Conservation (phyloP, 2,888 invertebrate species). For the Beris morrisii region DNA sequence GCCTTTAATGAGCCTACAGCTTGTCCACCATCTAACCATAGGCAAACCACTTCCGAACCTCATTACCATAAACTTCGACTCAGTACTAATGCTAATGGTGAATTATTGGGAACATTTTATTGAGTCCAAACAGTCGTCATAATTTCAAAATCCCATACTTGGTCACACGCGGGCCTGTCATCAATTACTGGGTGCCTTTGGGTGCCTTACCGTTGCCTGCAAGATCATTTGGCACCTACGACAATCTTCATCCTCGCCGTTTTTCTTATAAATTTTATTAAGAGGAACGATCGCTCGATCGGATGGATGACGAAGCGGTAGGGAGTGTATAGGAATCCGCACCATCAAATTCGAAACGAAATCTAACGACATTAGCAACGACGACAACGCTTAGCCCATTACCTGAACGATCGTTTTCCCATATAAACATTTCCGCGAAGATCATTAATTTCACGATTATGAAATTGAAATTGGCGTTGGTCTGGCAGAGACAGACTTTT, state of each 20-base stretch:
- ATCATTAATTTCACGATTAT: conserved; percentile 26
- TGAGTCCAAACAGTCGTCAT: conserved; percentile 2
- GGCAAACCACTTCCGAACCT: too few species aligned
- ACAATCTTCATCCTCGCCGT: not conserved
- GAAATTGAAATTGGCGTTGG: conserved; percentile 23
- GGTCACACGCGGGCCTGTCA: not conserved
- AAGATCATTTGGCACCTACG: conserved; percentile 9
- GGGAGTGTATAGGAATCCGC: not conserved
- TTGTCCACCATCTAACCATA: too few species aligned
- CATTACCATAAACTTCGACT: too few species aligned
- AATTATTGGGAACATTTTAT: not conserved
- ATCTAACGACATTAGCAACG: not conserved
- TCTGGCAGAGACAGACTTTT: not conserved
- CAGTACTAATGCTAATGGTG: conserved; percentile 2
- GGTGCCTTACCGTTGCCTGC: not conserved
- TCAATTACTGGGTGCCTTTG: not conserved
- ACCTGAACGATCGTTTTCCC: conserved; percentile 10
- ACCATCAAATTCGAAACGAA: not conserved
- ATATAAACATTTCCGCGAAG: conserved; percentile 3
- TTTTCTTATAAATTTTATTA: conserved; percentile 10
- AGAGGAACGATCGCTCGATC: not conserved
- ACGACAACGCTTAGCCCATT: not conserved
- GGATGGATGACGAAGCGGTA: not conserved
- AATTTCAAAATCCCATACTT: conserved; percentile 3
- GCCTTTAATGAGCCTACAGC: too few species aligned